phyloP scores from a whole-genome alignment of 2,888 invertebrate genomes.

The Diaprepes abbreviatus region DNA sequence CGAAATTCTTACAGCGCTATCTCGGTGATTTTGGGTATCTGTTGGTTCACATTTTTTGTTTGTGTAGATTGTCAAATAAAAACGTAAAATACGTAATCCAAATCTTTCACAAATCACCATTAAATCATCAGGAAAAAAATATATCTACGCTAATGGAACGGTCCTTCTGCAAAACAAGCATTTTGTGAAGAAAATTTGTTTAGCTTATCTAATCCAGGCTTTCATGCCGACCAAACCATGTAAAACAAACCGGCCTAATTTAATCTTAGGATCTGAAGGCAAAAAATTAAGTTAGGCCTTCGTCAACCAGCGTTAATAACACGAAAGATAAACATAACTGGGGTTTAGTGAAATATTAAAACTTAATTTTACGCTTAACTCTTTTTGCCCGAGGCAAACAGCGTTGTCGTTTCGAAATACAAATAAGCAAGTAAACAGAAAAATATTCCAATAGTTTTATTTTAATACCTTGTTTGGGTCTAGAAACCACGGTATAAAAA shows the following conservation, averaged over 20 bases:
- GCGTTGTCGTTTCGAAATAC: background rate
- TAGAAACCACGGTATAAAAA: no score
- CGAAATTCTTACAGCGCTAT: no score
- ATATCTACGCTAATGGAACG: background rate
- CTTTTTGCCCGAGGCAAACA: background rate
- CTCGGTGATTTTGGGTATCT: no score
- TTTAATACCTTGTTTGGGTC: no score
- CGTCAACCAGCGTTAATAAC: conserved; percentile 7
- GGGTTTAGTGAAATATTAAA: conserved; percentile 10
- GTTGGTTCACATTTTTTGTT: no score
- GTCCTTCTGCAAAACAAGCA: background rate
- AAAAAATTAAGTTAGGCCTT: conserved; percentile 20
- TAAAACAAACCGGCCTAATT: conserved; percentile 34
- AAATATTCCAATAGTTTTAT: no score
- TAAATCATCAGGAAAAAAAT: no score
- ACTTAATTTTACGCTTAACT: conserved; percentile 3
- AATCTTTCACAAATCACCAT: no score
- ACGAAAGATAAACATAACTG: conserved; percentile 13
- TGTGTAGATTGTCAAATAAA: no score
- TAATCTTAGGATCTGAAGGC: conserved; percentile 21
- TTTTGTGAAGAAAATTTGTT: conserved; percentile 14
- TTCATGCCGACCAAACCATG: conserved; percentile 10
- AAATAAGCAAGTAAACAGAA: background rate
- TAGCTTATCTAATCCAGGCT: conserved; percentile 13
- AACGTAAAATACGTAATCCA: no score